Evolutionary conservation across 2,113 vertebrate species (phyloP).

Genomic region (Axis porcinus): DNA sequence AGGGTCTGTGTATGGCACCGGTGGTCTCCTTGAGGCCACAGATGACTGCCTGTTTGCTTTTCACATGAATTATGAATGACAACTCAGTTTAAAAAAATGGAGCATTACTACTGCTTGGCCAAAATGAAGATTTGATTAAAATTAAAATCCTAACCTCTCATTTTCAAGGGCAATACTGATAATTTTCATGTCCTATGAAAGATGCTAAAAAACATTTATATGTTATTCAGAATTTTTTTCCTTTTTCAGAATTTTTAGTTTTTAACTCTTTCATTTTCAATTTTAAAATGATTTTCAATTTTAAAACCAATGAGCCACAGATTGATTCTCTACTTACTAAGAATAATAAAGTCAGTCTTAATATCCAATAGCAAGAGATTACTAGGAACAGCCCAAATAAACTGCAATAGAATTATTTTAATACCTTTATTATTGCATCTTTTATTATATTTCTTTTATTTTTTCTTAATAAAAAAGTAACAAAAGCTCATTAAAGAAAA

Average conservation of each 20-base stretch:
- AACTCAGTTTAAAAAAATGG: background rate
- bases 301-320: background rate
- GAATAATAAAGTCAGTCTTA: background rate
- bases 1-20: background rate
- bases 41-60: background rate
- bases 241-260: background rate
- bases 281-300: background rate
- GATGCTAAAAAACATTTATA: background rate
- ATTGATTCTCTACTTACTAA: background rate
- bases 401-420: background rate
- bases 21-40: background rate
- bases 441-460: background rate
- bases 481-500: conserved; percentile 22
- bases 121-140: background rate
- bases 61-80: background rate
- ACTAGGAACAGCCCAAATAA: background rate
- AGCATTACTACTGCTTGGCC: background rate
- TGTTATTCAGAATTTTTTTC: background rate
- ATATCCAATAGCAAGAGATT: background rate
- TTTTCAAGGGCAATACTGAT: background rate
- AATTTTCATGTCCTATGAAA: background rate
- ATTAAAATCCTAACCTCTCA: background rate
- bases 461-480: background rate
- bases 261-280: background rate
- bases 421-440: background rate